phyloP scores from a whole-genome alignment of 2,888 invertebrate species.

The Nebria salina region DNA sequence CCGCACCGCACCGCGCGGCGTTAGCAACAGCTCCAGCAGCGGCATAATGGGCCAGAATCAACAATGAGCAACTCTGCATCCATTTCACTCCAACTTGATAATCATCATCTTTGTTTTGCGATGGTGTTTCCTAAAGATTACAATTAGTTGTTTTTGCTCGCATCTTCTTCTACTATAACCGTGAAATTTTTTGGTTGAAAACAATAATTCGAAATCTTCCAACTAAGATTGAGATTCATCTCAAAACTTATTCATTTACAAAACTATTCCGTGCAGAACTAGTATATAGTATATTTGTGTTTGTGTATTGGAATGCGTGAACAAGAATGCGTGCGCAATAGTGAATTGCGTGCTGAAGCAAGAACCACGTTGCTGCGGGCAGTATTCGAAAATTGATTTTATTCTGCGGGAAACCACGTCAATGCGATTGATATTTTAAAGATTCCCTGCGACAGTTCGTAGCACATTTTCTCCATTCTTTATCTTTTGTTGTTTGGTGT shows the following conservation, averaged over 20 bases:
- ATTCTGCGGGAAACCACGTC: slow-evolving; percentile 40
- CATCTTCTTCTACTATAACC: neutral
- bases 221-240: no score
- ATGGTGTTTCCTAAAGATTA: slow-evolving; percentile 5
- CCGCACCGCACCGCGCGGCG: no score
- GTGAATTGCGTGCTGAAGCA: neutral
- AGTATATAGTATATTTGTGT: neutral
- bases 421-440: slow-evolving; percentile 41
- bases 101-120: neutral
- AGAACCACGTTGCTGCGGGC: slow-evolving; percentile 25
- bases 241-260: no score
- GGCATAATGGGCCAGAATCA: slow-evolving; percentile 36
- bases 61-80: slow-evolving; percentile 16
- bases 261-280: no score
- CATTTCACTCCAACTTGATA: neutral
- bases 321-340: slow-evolving; percentile 16
- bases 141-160: neutral
- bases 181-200: neutral
- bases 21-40: neutral
- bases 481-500: slow-evolving; percentile 10
- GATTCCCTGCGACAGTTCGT: slow-evolving; percentile 7
- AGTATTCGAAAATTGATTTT: slow-evolving; percentile 42
- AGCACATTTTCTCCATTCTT: slow-evolving; percentile 8
- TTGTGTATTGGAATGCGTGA: slow-evolving; percentile 10
- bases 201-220: neutral